phyloP scores from a whole-genome alignment of 2,113 vertebrate species.

The Cebus imitator region DNA sequence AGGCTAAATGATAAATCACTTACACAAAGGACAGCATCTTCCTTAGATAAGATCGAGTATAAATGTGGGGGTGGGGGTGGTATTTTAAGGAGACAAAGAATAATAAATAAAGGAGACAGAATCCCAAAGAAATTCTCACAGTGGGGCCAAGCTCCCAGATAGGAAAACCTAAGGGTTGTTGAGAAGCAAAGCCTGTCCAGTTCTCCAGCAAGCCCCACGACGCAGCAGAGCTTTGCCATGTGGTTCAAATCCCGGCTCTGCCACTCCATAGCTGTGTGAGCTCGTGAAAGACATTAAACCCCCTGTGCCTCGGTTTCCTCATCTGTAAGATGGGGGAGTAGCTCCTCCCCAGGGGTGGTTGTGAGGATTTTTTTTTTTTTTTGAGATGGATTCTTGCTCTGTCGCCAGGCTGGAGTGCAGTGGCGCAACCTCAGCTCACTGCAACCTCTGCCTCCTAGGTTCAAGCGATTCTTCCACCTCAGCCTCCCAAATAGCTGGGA shows the following conservation, averaged over 20 bases:
- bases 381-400: no score
- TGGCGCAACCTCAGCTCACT: no score
- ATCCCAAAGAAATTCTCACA: not conserved
- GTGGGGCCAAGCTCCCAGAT: not conserved
- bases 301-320: not conserved
- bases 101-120: not conserved
- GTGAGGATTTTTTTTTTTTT: not conserved
- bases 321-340: not conserved
- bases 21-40: not conserved
- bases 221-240: not conserved
- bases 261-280: not conserved
- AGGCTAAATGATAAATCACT: slow-evolving; percentile 21
- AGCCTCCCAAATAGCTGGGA: no score
- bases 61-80: not conserved
- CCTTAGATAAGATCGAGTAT: not conserved
- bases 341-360: not conserved
- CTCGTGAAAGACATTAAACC: not conserved
- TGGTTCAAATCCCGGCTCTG: not conserved
- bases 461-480: no score
- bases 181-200: not conserved
- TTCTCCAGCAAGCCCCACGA: not conserved
- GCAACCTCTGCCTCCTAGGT: no score
- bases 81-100: not conserved
- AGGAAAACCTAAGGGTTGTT: not conserved
- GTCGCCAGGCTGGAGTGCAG: no score